Conservation (phyloP, 2,113 vertebrate species). For the Oreocharis arfaki region DNA sequence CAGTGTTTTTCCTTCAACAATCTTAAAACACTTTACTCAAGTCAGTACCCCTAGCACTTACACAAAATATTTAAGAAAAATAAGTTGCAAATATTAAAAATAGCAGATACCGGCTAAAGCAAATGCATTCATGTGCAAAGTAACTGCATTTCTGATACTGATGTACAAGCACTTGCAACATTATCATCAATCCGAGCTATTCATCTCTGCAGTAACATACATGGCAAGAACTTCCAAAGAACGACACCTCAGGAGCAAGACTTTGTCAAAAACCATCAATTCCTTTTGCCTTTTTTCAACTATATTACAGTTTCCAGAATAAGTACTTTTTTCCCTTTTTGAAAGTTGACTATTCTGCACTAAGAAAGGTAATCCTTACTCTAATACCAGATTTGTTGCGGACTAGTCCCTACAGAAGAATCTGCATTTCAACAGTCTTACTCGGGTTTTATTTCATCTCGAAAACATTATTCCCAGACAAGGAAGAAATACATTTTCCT, state of each 20-base stretch:
- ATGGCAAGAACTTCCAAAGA: background rate
- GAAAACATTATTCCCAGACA: background rate
- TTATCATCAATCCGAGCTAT: background rate
- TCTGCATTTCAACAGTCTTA: background rate
- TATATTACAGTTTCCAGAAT: background rate
- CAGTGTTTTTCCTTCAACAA: background rate
- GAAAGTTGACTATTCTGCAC: background rate
- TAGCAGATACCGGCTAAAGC: background rate
- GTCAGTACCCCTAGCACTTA: background rate
- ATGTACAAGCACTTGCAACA: background rate
- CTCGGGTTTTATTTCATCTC: background rate
- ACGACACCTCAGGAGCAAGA: background rate
- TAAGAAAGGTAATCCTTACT: background rate
- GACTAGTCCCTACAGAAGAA: background rate
- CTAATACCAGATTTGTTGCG: background rate
- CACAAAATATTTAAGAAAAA: background rate
- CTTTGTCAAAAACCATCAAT: background rate
- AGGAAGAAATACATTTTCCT: background rate
- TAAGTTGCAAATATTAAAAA: background rate
- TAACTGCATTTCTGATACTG: background rate
- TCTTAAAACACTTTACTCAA: background rate
- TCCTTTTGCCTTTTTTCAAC: background rate
- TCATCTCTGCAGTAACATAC: background rate
- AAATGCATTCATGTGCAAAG: background rate
- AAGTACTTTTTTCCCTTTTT: background rate